Conservation (phyloP, 2,113 vertebrate genomes). For the Anolis sagrei region DNA sequence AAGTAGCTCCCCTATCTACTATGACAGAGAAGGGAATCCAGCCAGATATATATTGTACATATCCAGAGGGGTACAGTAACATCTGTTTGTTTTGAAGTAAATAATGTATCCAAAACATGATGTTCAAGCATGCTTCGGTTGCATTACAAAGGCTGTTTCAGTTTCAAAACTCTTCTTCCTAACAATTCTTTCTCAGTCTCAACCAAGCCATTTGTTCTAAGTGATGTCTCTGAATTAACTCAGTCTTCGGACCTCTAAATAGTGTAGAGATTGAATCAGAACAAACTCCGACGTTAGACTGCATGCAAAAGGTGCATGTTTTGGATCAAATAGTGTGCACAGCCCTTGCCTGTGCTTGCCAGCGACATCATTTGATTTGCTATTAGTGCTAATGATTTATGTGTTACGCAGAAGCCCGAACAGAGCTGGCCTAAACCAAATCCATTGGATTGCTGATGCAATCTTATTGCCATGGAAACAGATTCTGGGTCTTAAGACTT, state of each 20-base stretch:
- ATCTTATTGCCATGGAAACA: constrained; percentile 70
- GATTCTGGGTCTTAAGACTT: constrained; percentile 52
- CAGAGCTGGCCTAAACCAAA: constrained; percentile 67
- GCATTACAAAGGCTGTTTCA: neutral
- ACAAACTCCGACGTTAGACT: constrained; percentile 14
- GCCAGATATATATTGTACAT: neutral
- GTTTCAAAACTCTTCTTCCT: constrained; percentile 10
- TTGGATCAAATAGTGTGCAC: constrained; percentile 61
- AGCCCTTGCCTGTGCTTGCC: constrained; percentile 70
- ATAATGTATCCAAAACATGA: neutral
- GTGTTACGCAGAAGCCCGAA: constrained; percentile 69
- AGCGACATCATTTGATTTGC: constrained; percentile 77
- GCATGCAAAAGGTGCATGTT: constrained; percentile 56
- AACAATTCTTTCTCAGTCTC: constrained; percentile 24
- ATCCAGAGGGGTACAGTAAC: neutral
- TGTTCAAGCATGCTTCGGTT: neutral
- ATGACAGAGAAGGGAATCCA: neutral
- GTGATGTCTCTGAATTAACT: constrained; percentile 41
- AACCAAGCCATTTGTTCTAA: constrained; percentile 34
- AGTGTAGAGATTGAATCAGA: neutral
- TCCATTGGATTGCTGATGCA: constrained; percentile 44
- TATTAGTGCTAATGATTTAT: constrained; percentile 69
- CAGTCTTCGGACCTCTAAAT: neutral
- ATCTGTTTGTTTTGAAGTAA: neutral
- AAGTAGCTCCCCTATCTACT: neutral